Evolutionary conservation across 2,888 invertebrate species (phyloP).

Genomic region (Machimus rusticus): DNA sequence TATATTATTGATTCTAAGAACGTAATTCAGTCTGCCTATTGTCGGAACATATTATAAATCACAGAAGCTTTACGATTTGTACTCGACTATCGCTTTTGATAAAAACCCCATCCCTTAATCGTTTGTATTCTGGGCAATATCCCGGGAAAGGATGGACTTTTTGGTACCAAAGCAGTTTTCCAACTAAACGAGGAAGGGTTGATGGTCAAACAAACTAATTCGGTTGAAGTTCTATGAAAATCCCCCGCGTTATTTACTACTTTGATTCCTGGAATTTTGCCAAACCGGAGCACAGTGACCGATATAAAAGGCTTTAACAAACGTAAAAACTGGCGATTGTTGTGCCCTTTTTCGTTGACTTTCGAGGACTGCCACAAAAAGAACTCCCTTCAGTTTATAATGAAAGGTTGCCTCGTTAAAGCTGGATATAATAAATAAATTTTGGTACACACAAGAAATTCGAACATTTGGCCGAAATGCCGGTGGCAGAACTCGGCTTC

Average conservation of each 20-base stretch:
- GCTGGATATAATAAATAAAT: neutral
- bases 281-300: neutral
- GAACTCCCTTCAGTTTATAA: neutral
- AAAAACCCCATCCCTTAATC: neutral
- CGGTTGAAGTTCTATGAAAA: neutral
- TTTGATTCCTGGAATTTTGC: neutral
- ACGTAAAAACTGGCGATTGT: neutral
- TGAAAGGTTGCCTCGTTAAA: neutral
- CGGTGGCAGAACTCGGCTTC: neutral
- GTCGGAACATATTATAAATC: neutral
- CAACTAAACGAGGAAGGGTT: neutral
- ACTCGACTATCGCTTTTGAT: neutral
- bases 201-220: conserved; percentile 1
- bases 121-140: neutral
- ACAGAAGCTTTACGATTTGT: neutral
- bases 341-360: neutral
- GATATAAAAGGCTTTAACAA: neutral
- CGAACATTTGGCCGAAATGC: neutral
- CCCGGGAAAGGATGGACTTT: neutral
- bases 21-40: neutral
- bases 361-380: neutral
- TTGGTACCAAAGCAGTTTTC: neutral
- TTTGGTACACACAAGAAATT: neutral
- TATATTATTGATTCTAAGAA: neutral
- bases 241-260: neutral